Conservation (phyloP, 2,113 vertebrate genomes). For the Thinocorus orbignyianus region DNA sequence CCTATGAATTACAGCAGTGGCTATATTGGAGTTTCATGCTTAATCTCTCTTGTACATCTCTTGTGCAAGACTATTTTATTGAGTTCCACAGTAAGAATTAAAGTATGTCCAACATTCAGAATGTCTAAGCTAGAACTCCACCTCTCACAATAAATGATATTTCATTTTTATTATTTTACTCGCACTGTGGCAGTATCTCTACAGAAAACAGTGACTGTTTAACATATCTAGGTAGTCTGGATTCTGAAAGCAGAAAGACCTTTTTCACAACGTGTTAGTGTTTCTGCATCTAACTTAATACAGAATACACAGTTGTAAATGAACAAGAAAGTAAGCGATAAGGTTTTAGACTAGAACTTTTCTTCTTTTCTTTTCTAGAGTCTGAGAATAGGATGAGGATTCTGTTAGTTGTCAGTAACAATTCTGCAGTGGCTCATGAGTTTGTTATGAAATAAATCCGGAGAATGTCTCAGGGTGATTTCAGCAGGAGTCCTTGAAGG, state of each 20-base stretch:
- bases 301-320: neutral
- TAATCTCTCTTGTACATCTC: neutral
- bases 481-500: neutral
- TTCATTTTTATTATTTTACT: neutral
- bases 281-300: neutral
- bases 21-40: neutral
- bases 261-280: neutral
- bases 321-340: neutral
- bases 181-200: neutral
- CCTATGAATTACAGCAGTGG: neutral
- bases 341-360: neutral
- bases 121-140: neutral
- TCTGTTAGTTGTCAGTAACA: neutral
- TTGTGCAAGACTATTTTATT: neutral
- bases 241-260: neutral
- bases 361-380: neutral
- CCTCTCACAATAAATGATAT: neutral
- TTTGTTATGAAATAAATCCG: neutral
- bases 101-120: neutral
- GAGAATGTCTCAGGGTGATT: neutral
- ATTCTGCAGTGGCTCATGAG: neutral
- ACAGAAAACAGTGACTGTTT: neutral
- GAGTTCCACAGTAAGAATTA: neutral
- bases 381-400: neutral
- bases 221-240: neutral